A percentile compares a stretch with the other conserved stretches of the same genome.
Evolutionary conservation across 1,140 invertebrate species (phyloP).

Genomic region (Alviniconcha marisindica): DNA sequence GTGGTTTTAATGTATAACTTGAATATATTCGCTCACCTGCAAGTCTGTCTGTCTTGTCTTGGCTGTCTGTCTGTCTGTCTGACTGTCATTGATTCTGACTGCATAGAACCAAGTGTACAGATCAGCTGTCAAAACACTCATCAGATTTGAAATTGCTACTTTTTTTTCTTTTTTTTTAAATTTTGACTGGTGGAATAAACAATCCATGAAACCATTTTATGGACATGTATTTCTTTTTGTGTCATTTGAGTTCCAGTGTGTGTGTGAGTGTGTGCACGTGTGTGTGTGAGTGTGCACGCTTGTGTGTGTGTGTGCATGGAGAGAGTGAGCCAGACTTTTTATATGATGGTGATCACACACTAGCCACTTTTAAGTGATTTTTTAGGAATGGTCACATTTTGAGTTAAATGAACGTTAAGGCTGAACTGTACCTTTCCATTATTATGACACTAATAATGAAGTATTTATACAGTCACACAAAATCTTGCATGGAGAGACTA

Average conservation of each 20-base stretch:
- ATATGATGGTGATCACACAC: no score
- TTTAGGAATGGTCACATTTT: no score
- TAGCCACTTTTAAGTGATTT: no score
- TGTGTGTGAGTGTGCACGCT: not conserved
- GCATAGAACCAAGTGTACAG: not conserved
- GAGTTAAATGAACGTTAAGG: no score
- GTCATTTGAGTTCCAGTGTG: not conserved
- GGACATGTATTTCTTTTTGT: not conserved
- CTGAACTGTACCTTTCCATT: no score
- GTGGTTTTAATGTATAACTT: not conserved
- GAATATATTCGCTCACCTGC: not conserved
- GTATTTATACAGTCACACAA: no score
- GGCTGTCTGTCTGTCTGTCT: not conserved
- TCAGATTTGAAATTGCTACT: constrained; percentile 15
- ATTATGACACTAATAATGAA: no score
- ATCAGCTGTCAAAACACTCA: not conserved
- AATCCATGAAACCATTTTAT: constrained; percentile 15
- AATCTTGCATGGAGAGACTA: no score
- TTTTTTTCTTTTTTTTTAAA: not conserved
- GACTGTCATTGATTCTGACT: not conserved
- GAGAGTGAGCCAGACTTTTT: no score
- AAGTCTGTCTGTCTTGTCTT: not conserved
- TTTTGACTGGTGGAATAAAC: constrained; percentile 32
- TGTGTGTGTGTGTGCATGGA: not conserved
- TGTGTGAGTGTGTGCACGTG: constrained; percentile 12